phyloP scores from a whole-genome alignment of 2,888 invertebrate species.

The Bursaphelenchus okinawaensis region DNA sequence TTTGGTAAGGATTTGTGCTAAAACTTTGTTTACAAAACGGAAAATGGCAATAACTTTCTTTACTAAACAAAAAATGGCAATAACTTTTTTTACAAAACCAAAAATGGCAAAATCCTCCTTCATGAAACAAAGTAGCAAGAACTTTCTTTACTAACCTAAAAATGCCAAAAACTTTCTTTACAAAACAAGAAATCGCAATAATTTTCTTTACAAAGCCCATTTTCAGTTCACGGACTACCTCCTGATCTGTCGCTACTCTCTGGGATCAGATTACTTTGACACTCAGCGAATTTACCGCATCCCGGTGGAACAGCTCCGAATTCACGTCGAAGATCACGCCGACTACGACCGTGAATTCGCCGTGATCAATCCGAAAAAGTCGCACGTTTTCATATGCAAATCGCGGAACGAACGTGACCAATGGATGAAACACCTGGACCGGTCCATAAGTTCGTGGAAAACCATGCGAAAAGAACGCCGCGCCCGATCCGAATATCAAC shows the following conservation, averaged over 20 bases:
- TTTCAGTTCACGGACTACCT: constrained; percentile 48
- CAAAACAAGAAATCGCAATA: too few relatives aligned
- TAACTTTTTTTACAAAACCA: too few relatives aligned
- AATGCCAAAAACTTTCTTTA: too few relatives aligned
- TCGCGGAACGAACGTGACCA: constrained; percentile 28
- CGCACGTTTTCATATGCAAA: constrained; percentile 29
- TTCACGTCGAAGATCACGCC: constrained; percentile 28
- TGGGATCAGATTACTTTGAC: constrained; percentile 32
- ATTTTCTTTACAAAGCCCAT: neutral
- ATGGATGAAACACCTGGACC: constrained; percentile 26
- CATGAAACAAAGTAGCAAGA: too few relatives aligned
- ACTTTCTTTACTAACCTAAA: too few relatives aligned
- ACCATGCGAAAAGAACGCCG: neutral
- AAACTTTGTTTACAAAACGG: constrained; percentile 6
- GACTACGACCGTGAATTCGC: constrained; percentile 32
- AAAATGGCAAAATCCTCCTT: too few relatives aligned
- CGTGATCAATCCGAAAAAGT: constrained; percentile 29
- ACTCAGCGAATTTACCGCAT: constrained; percentile 38
- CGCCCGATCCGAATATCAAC: neutral
- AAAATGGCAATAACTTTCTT: too few relatives aligned
- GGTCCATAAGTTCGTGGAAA: constrained; percentile 11
- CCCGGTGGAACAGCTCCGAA: constrained; percentile 35
- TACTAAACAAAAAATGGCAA: too few relatives aligned
- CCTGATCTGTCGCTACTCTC: constrained; percentile 41
- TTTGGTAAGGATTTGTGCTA: constrained; percentile 27